Base-by-base conservation (phyloP, 2,797 vertebrate genomes). In the Hypotaenidia philippensis region DNA sequence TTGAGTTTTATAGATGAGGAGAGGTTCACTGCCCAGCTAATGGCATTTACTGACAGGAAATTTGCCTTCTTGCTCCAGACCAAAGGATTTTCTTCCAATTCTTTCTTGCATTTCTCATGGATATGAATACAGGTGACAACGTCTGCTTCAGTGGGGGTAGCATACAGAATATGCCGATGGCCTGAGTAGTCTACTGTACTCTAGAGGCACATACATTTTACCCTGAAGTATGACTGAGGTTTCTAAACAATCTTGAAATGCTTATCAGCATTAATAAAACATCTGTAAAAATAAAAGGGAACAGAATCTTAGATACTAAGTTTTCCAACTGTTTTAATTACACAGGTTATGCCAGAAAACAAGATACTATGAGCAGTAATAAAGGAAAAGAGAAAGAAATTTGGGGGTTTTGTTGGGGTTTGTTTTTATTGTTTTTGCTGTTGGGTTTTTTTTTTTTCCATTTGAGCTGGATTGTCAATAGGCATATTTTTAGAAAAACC, bases 271-370 rank as follows among this genome's bases (percentile, higher is more conserved):
- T 47, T 31, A 22, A 52, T 40, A 47, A 81, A 60, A 12, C 0
- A 32, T 31, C 25, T 1, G 11, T 16, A 49, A 75, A 45, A 49
- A 38, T 7, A 47, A 55, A 50, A 41, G 1, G 9, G 3, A 59
- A 34, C 1, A 13, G 8, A 63, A 40, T 3, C 65, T 66, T 40
- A 44, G 5, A 27, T 40, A 45, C 13, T 50, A 19, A 23, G 0
- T 7, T 76, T 85, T 31, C 19, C 5, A 1, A 15, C 2, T 47
- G 11, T 23, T 83, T 52, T 49, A 10, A 17, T 60, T 14, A 3
- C 0, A 0, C 60, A 4, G 1, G 4, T 6, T 60, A 15, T 19
- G 49, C 23, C 47, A 44, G 16, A 66, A 90, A 64, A 5, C 1
- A 49, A 61, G 11, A 36, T 45, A 31, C 1, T 3, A 25, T 32